phyloP scores from a whole-genome alignment of 2,113 vertebrate species.

The Opisthocomus hoazin region DNA sequence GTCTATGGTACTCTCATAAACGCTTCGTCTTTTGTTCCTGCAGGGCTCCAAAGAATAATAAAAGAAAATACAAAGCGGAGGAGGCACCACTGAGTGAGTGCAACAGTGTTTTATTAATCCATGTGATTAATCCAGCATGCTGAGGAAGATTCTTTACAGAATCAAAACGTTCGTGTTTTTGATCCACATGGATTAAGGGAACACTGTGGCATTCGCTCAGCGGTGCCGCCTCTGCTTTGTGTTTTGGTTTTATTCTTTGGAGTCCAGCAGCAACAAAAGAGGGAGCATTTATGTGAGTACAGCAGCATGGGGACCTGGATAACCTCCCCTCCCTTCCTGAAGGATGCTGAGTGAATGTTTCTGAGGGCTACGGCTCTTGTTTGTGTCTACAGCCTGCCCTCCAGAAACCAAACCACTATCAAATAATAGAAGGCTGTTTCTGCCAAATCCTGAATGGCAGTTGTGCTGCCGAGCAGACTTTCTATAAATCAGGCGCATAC shows the following conservation, averaged over 20 bases:
- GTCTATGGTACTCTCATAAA: slow-evolving; percentile 49
- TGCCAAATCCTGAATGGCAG: slow-evolving; percentile 49
- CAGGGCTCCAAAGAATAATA: slow-evolving; percentile 53
- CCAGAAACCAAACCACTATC: slow-evolving; percentile 28
- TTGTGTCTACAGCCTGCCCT: slow-evolving; percentile 48
- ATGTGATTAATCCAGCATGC: slow-evolving; percentile 77
- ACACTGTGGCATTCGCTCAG: slow-evolving; percentile 66
- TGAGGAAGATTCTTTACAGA: slow-evolving; percentile 72
- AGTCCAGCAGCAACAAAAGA: slow-evolving; percentile 67
- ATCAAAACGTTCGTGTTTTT: slow-evolving; percentile 66
- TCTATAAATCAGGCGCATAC: slow-evolving; percentile 10
- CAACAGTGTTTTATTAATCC: slow-evolving; percentile 73
- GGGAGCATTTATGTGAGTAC: slow-evolving; percentile 62
- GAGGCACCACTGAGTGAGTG: slow-evolving; percentile 62
- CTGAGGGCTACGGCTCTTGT: slow-evolving; percentile 41
- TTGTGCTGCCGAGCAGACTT: neutral
- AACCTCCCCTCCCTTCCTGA: slow-evolving; percentile 38
- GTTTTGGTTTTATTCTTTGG: slow-evolving; percentile 67
- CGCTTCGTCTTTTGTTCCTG: slow-evolving; percentile 53
- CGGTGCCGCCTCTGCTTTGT: slow-evolving; percentile 66
- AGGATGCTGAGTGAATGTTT: slow-evolving; percentile 56
- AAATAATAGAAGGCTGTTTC: slow-evolving; percentile 39
- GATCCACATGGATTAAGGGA: slow-evolving; percentile 74
- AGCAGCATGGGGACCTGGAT: slow-evolving; percentile 49
- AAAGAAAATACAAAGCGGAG: slow-evolving; percentile 63